A percentile compares a stretch with the other conserved stretches of the same genome.
Evolutionary conservation across 2,113 vertebrate species (phyloP).

Genomic region (Rhinolophus ferrumequinum): DNA sequence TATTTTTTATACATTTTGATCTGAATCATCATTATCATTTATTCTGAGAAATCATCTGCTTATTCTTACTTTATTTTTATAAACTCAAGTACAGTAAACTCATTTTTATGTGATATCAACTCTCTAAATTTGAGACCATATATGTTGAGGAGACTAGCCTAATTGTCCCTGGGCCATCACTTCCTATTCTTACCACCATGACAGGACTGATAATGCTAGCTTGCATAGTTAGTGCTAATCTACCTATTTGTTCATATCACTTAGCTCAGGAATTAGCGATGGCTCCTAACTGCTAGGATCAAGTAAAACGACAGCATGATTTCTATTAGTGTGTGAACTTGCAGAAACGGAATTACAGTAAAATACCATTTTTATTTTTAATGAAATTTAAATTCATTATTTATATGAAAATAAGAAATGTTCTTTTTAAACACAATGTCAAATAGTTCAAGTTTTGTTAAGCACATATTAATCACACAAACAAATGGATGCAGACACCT

Average conservation of each 20-base stretch:
- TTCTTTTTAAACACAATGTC: not conserved
- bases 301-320: not conserved
- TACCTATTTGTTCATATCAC: not conserved
- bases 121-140: not conserved
- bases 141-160: not conserved
- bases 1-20: not conserved
- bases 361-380: not conserved
- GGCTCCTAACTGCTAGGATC: not conserved
- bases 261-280: not conserved
- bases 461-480: not conserved
- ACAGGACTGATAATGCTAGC: not conserved
- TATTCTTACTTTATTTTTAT: not conserved
- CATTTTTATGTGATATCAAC: not conserved
- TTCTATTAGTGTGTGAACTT: not conserved
- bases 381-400: not conserved
- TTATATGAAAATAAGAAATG: not conserved
- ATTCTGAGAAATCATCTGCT: not conserved
- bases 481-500: not conserved
- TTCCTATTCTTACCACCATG: accelerated
- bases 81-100: not conserved
- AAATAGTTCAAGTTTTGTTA: not conserved
- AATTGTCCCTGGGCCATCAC: not conserved
- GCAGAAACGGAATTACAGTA: not conserved
- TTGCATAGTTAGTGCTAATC: not conserved
- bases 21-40: not conserved